Evolutionary conservation across 37 sponge, comb jelly and placozoan genomes (phyloP).

Genomic region (Mnemiopsis leidyi): DNA sequence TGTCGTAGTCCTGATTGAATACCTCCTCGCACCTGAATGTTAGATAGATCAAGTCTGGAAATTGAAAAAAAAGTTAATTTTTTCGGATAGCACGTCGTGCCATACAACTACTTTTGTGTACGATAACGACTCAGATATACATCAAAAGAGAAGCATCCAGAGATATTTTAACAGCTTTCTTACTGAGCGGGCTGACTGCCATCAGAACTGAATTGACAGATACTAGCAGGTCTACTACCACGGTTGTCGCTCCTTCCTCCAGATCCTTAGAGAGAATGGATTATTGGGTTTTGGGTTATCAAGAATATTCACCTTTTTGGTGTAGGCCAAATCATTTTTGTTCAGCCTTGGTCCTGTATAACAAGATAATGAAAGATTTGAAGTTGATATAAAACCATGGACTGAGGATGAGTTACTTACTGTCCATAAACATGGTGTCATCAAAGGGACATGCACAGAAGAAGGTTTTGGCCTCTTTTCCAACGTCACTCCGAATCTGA

Average conservation of each 20-base stretch:
- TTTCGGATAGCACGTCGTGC: no score
- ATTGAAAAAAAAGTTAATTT: background rate
- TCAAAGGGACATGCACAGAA: slow-evolving; percentile 52
- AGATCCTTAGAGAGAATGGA: no score
- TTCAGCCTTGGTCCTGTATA: no score
- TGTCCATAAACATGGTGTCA: background rate
- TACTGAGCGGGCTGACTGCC: background rate
- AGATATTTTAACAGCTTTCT: background rate
- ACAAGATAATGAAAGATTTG: no score
- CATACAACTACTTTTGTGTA: no score
- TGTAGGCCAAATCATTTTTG: no score
- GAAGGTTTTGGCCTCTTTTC: background rate
- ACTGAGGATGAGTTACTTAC: background rate
- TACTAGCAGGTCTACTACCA: background rate
- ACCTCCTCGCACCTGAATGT: background rate
- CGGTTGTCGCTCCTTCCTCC: background rate
- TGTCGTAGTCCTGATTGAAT: background rate
- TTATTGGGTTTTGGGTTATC: no score
- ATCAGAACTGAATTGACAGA: background rate
- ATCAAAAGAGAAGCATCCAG: no score
- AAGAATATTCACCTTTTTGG: no score
- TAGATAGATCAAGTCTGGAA: no score
- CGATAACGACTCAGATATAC: no score
- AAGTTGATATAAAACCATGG: no score
- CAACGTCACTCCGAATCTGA: slow-evolving; percentile 31